Conservation (phyloP, 2,797 vertebrate species). For the Peromyscus melanophrys region DNA sequence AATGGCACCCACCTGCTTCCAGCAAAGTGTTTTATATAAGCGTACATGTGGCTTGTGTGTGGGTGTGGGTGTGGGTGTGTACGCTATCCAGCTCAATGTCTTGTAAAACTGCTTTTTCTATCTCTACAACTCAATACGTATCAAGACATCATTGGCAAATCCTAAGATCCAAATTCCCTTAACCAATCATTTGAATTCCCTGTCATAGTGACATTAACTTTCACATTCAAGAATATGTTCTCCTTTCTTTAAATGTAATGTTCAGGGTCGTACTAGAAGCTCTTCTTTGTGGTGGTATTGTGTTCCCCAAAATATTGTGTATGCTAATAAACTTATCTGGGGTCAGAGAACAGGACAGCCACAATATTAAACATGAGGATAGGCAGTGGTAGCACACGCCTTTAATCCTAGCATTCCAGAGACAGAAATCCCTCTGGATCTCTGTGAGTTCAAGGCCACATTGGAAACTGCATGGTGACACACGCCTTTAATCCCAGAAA, state of each 20-base stretch:
- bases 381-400: too few species aligned
- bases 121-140: not conserved
- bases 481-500: too few species aligned
- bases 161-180: not conserved
- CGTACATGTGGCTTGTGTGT: not conserved
- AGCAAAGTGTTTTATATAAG: not conserved
- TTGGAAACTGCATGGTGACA: too few species aligned
- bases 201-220: not conserved
- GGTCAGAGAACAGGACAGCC: too few species aligned
- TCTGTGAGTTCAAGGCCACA: too few species aligned
- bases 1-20: constrained; percentile 10
- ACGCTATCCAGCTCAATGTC: not conserved
- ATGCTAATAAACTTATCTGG: too few species aligned
- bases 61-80: not conserved
- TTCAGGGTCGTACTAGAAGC: not conserved
- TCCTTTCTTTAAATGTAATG: constrained; percentile 11
- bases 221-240: not conserved
- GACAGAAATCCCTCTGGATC: too few species aligned
- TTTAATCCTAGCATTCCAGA: too few species aligned
- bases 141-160: not conserved
- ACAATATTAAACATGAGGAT: too few species aligned
- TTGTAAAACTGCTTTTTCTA: not conserved
- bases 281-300: too few species aligned
- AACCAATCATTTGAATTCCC: not conserved
- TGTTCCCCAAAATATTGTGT: too few species aligned